phyloP scores from a whole-genome alignment of 2,797 vertebrate species.

The Diplodus sargus region DNA sequence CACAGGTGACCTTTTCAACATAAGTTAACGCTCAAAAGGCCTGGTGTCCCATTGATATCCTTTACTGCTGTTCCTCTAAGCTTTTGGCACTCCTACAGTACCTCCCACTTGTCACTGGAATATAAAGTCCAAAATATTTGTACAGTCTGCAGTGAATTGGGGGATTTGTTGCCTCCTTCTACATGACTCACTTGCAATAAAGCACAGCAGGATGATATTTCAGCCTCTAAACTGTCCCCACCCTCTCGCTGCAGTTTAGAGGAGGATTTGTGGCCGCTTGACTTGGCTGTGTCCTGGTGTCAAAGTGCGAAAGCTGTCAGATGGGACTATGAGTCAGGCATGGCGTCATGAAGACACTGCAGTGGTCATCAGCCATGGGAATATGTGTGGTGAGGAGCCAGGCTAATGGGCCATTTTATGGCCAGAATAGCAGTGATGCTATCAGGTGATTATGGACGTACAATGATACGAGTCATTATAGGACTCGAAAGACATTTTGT shows the following conservation, averaged over 20 bases:
- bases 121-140: constrained; percentile 34
- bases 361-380: constrained; percentile 39
- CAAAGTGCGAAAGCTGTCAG: constrained; percentile 61
- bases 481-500: constrained; percentile 16
- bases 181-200: constrained; percentile 62
- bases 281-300: constrained; percentile 49
- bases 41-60: constrained; percentile 16
- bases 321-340: constrained; percentile 65
- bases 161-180: constrained; percentile 25
- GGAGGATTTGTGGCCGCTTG: constrained; percentile 51
- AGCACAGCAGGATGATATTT: constrained; percentile 46
- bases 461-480: constrained; percentile 29
- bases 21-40: not conserved
- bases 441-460: constrained; percentile 35
- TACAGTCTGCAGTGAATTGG: constrained; percentile 32
- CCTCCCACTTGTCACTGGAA: constrained; percentile 22
- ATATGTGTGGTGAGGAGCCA: constrained; percentile 32
- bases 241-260: constrained; percentile 17
- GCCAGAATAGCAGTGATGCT: constrained; percentile 31
- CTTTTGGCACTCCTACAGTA: not conserved
- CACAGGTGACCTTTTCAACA: constrained; percentile 41
- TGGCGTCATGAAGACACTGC: constrained; percentile 60
- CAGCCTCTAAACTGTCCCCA: constrained; percentile 28
- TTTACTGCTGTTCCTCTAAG: constrained; percentile 26
- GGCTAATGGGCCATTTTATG: constrained; percentile 66